Percentiles rank a stretch among this genome's conserved stretches.
These are phyloP conservation scores for Drosophila suzukii DNA, from an alignment of 1,140 invertebrate genomes.

Conservation along the genomic window DNA sequence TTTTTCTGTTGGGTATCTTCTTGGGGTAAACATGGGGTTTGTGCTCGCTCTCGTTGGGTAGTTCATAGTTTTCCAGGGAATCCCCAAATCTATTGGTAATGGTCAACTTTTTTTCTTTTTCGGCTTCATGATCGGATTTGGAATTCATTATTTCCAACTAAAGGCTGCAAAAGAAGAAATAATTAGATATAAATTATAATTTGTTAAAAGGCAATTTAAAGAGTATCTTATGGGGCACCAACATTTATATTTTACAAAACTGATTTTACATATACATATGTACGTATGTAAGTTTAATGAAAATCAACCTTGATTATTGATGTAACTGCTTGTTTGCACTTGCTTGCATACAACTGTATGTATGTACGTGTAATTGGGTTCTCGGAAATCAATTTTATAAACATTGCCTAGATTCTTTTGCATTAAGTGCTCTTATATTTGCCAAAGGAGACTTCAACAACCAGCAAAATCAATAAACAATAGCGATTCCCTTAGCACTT, in stretches of 20 bases:
- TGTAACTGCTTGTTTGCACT: slow-evolving; percentile 3
- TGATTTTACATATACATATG: no score
- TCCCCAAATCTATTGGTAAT: slow-evolving; percentile 32
- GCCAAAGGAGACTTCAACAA: neutral
- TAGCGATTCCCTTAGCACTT: neutral
- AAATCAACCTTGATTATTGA: neutral
- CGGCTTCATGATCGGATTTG: slow-evolving; percentile 37
- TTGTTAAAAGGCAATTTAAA: no score
- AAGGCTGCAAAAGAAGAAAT: neutral
- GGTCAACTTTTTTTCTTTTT: slow-evolving; percentile 41
- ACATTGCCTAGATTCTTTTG: neutral
- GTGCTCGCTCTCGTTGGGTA: slow-evolving; percentile 23
- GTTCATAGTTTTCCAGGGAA: slow-evolving; percentile 30
- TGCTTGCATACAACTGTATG: slow-evolving; percentile 1
- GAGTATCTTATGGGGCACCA: neutral
- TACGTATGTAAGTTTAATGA: neutral
- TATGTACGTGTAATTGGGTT: neutral
- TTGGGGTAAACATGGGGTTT: slow-evolving; percentile 13
- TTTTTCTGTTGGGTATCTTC: slow-evolving; percentile 26
- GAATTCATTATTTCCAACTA: slow-evolving; percentile 32
- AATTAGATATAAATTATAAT: no score
- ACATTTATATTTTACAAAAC: neutral
- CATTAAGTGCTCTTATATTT: neutral
- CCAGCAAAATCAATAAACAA: neutral
- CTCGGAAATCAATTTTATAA: neutral